Evolutionary conservation across 1,140 invertebrate species (phyloP), one percentile per base, ranked within the genome.

Genomic region (Eciton burchellii): DNA sequence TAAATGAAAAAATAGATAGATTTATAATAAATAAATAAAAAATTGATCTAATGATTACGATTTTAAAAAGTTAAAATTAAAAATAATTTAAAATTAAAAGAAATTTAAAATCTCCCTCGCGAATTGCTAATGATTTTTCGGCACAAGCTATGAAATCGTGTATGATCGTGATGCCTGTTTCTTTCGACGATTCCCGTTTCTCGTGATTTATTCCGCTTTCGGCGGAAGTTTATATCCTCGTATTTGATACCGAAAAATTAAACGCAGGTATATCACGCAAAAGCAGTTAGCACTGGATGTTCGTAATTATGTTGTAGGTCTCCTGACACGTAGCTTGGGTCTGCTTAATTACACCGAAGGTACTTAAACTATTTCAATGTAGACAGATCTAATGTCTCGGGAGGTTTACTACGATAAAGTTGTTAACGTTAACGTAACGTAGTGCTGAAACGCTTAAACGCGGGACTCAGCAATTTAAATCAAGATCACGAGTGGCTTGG

Each of bases 351-450:
- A 65, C 26, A 43, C 11, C 29, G 11, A 1, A 14, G n/a, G 16
- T 54, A 76, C 65, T 76, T 74, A 49, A 74, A 52, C 43, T 65
- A 52, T 76, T 76, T 63, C 19, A 76, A 41, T 56, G 59, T 65
- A 52, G 59, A 76, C 70, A 57, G 70, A 63, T 63, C n/a, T 63
- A 62, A 74, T 29, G 57, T 74, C 72, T 63, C 59, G 12, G 8
- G 43, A 74, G 57, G 45, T 74, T 74, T 74, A 63, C 57, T 29
- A 19, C 47, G 19, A 76, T 76, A 76, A 65, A 76, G 14, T 54
- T 76, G 29, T 52, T n/a, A n/a, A 62, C 43, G 3, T 63, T 74
- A 63, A 49, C 63, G n/a, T 21, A 74, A 74, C 63, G 35, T 74
- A 56, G 12, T 8, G 57, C 26, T 47, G 3, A 63, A 72, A 59